phyloP scores from a whole-genome alignment of 1,140 invertebrate species.

The Mizuhopecten yessoensis region DNA sequence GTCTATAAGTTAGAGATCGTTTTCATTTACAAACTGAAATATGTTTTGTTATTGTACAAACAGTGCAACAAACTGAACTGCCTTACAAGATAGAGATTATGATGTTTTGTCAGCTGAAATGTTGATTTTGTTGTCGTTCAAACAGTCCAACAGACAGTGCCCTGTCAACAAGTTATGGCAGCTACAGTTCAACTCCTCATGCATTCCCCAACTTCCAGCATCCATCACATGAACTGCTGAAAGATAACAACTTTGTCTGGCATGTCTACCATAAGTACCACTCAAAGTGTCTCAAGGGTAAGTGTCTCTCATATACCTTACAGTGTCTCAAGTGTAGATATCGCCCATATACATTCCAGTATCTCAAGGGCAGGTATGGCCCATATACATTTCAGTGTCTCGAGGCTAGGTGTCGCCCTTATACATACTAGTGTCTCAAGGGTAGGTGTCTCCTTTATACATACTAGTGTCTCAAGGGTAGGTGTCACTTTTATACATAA shows the following conservation, averaged over 20 bases:
- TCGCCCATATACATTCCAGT: background rate
- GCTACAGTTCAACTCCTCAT: constrained; percentile 85
- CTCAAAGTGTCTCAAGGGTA: constrained; percentile 95
- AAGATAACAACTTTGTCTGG: constrained; percentile 99
- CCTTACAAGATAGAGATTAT: too few species aligned
- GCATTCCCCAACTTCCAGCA: constrained; percentile 96
- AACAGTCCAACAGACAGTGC: constrained; percentile 76
- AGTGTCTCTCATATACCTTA: constrained; percentile 41
- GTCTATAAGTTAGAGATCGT: too few species aligned
- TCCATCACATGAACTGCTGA: constrained; percentile 96
- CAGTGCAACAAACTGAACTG: too few species aligned
- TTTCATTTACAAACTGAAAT: too few species aligned
- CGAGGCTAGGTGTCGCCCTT: too few species aligned
- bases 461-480: too few species aligned
- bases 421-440: too few species aligned
- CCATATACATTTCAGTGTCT: too few species aligned
- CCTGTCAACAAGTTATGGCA: constrained; percentile 88
- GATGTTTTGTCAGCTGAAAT: background rate
- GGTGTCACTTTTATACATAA: too few species aligned
- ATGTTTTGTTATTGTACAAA: too few species aligned
- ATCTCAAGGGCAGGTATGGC: too few species aligned
- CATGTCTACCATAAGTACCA: constrained; percentile 98
- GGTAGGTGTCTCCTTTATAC: too few species aligned
- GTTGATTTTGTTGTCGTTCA: constrained; percentile 43
- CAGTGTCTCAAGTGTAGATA: constrained; percentile 90